These are phyloP conservation scores for Caracal caracal DNA, from an alignment of 2,113 vertebrate genomes.

Conservation along the genomic window DNA sequence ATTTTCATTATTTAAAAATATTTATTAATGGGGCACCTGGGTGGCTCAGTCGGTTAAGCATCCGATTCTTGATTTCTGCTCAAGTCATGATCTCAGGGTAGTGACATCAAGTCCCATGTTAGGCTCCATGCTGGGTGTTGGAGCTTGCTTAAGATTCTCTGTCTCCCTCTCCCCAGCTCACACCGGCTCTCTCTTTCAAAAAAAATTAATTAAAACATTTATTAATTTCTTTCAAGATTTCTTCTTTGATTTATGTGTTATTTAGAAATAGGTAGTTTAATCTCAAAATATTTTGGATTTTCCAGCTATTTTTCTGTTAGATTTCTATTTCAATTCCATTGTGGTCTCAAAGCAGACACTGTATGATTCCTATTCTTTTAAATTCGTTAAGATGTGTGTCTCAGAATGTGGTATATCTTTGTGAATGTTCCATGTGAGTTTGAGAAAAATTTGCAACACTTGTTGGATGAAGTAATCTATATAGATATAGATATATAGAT, in stretches of 20 bases:
- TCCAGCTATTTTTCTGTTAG: neutral
- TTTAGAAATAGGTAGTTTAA: neutral
- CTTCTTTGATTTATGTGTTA: neutral
- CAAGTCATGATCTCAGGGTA: no score
- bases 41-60: no score
- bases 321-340: neutral
- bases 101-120: no score
- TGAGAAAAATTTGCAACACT: neutral
- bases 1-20: neutral
- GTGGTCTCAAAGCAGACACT: neutral
- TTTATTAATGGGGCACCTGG: neutral
- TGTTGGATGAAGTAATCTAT: neutral
- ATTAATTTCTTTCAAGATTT: neutral
- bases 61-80: no score
- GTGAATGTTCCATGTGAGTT: neutral
- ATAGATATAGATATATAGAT: neutral
- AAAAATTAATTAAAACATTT: neutral
- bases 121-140: no score
- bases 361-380: neutral
- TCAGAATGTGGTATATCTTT: neutral
- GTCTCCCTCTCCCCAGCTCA: no score
- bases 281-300: neutral
- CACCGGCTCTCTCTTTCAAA: no score
- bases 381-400: neutral
- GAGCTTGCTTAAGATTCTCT: no score